A percentile compares a stretch with the other conserved stretches of the same genome.
phyloP scores from a whole-genome alignment of 2,888 invertebrate species.

The Oscheius sp. region DNA sequence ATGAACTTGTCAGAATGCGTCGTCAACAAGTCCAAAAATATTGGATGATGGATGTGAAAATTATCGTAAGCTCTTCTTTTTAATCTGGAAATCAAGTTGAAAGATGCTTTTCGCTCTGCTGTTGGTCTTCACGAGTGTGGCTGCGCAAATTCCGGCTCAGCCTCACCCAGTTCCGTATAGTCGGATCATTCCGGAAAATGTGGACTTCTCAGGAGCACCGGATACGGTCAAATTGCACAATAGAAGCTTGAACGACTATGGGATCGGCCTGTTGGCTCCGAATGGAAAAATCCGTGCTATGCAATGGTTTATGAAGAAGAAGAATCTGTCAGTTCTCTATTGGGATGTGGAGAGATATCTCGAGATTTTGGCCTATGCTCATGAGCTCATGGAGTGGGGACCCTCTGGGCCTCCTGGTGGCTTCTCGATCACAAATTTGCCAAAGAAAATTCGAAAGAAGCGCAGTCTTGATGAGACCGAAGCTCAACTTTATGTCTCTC shows the following conservation, averaged over 20 bases:
- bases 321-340: not conserved
- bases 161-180: too few species aligned
- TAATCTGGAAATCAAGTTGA: too few species aligned
- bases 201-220: too few species aligned
- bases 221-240: too few species aligned
- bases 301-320: constrained; percentile 12
- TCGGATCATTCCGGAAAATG: too few species aligned
- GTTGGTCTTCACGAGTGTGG: too few species aligned
- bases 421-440: not conserved
- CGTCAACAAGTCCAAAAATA: too few species aligned
- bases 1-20: too few species aligned
- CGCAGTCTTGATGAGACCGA: not conserved
- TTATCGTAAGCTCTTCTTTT: too few species aligned
- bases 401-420: not conserved
- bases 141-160: too few species aligned
- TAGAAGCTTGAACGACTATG: not conserved
- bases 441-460: not conserved
- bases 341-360: constrained; percentile 4
- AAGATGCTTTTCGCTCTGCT: too few species aligned
- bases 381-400: constrained; percentile 8
- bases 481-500: not conserved
- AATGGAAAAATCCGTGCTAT: constrained; percentile 2
- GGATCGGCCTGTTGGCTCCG: not conserved
- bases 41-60: too few species aligned
- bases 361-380: not conserved